These are phyloP conservation scores for Labroides dimidiatus DNA, from an alignment of 2,797 vertebrate species.

Conservation along the genomic window DNA sequence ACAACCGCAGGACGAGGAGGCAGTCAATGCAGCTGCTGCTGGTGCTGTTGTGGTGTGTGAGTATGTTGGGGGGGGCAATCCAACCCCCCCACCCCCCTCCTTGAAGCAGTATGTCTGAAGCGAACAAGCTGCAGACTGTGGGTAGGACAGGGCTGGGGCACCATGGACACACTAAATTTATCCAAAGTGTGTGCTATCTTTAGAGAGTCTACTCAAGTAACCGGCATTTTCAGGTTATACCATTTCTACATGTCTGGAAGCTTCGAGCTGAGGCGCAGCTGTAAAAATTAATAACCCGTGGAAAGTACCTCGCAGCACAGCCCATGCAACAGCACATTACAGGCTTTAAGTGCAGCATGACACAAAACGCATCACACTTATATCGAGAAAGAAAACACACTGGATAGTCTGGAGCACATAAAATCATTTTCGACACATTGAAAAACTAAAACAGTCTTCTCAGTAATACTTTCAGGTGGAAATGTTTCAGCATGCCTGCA, in stretches of 20 bases:
- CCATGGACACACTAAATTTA: slow-evolving; percentile 75
- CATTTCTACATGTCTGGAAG: slow-evolving; percentile 50
- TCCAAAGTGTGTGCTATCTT: slow-evolving; percentile 70
- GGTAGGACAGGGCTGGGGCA: slow-evolving; percentile 67
- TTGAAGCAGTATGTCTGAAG: slow-evolving; percentile 71
- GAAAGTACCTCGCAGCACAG: slow-evolving; percentile 5
- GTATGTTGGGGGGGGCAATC: slow-evolving; percentile 39
- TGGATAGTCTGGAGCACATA: neutral
- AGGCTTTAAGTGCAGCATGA: neutral
- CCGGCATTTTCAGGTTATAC: slow-evolving; percentile 64
- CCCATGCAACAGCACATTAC: neutral
- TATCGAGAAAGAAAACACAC: neutral
- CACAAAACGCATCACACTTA: neutral
- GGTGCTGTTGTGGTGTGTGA: slow-evolving; percentile 45
- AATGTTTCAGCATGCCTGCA: slow-evolving; percentile 10
- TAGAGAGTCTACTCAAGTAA: slow-evolving; percentile 72
- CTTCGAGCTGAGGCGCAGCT: slow-evolving; percentile 21
- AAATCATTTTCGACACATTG: too few species aligned
- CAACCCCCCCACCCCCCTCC: too few species aligned
- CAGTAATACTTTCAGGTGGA: neutral
- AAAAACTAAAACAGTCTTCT: neutral
- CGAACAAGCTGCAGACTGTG: slow-evolving; percentile 71
- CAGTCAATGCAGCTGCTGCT: slow-evolving; percentile 69
- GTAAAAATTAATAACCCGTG: slow-evolving; percentile 28
- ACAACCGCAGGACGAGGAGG: slow-evolving; percentile 83